Base-by-base conservation (phyloP, 2,888 invertebrate species). In the Cosmia trapezina region DNA sequence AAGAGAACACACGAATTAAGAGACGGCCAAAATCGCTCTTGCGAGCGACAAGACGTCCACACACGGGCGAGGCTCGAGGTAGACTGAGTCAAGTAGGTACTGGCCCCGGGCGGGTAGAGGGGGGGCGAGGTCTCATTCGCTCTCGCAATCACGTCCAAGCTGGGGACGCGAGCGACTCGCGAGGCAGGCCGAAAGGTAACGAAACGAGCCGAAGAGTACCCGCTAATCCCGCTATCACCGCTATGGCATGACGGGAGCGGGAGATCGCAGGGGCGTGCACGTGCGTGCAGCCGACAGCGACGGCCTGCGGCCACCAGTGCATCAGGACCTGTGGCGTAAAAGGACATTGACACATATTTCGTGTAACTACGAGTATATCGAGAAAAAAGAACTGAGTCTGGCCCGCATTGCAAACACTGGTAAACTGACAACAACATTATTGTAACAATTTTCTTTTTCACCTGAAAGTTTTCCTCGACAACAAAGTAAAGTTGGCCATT, bases 1-100 rank as follows among this genome's bases (percentile, higher is more conserved):
- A 86, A 87, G 88, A 88, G 86, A 91, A 88, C 92, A 90, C 91
- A 93, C 95, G 95, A 94, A 93, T 94, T 91, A 87, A 91, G 93
- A 94, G 92, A 94, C 94, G 93, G 92, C 88, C 90, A 87, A 89
- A 90, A 89, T 85, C 85, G 83, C 84, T 78, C 81, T 74, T 60
- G 81, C 80, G 59, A 87, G 76, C 87, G 83, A 84, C 88, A 71
- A 88, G 83, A 89, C 92, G 77, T 84, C 88, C 90, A 83, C 88
- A 81, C 88, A 76, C 89, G 68, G 79, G 79, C 84, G 87, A 87
- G 87, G 89, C 89, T 91, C 91, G 91, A 90, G 90, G 91, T 90
- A 92, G 94, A 96, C 95, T 95, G 92, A 87, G 83, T 85, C 78
- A 82, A 87, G 86, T 86, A 82, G 85, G 85, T 87, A 86, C 83